Base-by-base conservation (phyloP, 2,113 vertebrate species). In the Malurus cyaneus region DNA sequence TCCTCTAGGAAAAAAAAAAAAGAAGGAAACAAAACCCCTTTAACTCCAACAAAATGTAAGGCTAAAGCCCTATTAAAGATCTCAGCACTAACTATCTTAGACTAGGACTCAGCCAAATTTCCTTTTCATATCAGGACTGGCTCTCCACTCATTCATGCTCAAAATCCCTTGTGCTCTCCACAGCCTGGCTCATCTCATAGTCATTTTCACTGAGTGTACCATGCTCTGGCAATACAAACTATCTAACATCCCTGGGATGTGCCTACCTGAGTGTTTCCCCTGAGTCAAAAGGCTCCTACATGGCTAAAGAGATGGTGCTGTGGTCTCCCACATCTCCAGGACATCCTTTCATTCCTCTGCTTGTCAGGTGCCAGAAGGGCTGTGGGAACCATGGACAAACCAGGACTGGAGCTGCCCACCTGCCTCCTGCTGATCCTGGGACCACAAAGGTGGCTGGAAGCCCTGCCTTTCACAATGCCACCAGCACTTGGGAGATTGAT, bases 1-100 rank as follows among this genome's bases (percentile, higher is more conserved):
- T 36, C 15, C 26, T 57, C 14, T 6, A 65, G 12, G 19, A 9
- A 8, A 15, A 52, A 21, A 18, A 3, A 6, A 18, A 12, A 26
- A n/a, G 1, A 25, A 56, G 19, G 3, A 20, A 57, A 44, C 14
- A 44, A 44, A 41, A 0, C 4, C 5, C 5, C 23, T 62, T 49
- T 54, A 67, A 56, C 4, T 11, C 3, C 19, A 29, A 47, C 5
- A 67, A 67, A 72, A 77, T 34, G 23, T 69, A 89, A 76, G 32
- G 24, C 36, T 67, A 16, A 85, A 85, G 31, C 57, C 9, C 21
- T 60, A n/a, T 11, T 41, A 95, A 53, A 74, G 79, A 71, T 41
- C n/a, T 79, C 52, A 71, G 25, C 14, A 53, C 6, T 76, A 24
- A 41, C 14, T 41, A 14, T 78, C 39, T 80, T 60, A 29, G 36